A percentile compares a stretch with the other conserved stretches of the same genome.
Conservation (phyloP, 2,797 vertebrate species). For the Bufotes viridis region DNA sequence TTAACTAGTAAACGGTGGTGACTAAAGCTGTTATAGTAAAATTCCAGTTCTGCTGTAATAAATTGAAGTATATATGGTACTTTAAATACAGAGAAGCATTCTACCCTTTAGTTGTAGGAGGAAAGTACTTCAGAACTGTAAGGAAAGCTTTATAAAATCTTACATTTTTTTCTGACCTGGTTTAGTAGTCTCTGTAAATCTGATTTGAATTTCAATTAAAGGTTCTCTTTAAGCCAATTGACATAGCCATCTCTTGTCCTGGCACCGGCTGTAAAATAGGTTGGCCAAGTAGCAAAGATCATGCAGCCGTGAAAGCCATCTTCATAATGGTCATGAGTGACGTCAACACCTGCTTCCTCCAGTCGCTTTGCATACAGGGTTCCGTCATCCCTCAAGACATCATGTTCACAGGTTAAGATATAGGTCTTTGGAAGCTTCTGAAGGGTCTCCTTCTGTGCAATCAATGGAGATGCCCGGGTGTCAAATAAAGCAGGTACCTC, state of each 20-base stretch:
- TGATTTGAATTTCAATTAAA: slow-evolving; percentile 71
- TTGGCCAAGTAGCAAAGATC: slow-evolving; percentile 81
- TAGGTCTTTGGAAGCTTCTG: slow-evolving; percentile 83
- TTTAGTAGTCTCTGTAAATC: background rate
- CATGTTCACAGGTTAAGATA: slow-evolving; percentile 88
- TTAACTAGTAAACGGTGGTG: background rate
- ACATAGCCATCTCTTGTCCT: slow-evolving; percentile 80
- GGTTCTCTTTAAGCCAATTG: slow-evolving; percentile 86
- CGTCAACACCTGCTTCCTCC: slow-evolving; percentile 82
- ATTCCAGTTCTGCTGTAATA: slow-evolving; percentile 12
- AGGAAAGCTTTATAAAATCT: background rate
- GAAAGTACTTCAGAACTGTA: background rate
- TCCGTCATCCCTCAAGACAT: slow-evolving; percentile 92
- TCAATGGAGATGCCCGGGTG: slow-evolving; percentile 79
- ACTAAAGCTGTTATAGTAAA: background rate
- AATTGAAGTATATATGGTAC: background rate
- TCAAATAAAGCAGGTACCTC: slow-evolving; percentile 83
- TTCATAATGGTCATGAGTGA: slow-evolving; percentile 84
- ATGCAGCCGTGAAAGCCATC: slow-evolving; percentile 93
- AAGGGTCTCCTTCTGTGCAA: slow-evolving; percentile 80
- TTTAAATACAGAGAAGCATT: background rate
- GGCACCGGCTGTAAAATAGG: slow-evolving; percentile 81
- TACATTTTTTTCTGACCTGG: background rate
- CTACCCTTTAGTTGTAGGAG: background rate
- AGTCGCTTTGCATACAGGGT: slow-evolving; percentile 88